Evolutionary conservation across 2,888 invertebrate genomes (phyloP).

Genomic region (Deilephila porcellus): DNA sequence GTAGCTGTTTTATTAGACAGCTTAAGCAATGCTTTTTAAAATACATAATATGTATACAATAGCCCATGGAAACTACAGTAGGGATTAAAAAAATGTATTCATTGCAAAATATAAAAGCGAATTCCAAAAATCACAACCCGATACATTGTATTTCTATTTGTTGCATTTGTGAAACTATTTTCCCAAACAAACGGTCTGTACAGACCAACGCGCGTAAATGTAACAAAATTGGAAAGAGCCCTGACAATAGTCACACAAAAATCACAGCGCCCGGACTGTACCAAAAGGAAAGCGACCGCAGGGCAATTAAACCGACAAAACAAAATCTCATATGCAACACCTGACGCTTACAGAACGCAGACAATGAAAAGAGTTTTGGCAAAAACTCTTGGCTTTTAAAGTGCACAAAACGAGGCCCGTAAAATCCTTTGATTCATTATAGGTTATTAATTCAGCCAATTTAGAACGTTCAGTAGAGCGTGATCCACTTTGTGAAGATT

Average conservation of each 20-base stretch:
- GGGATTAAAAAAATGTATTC: too few species aligned
- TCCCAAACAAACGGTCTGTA: not conserved
- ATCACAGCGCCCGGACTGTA: not conserved
- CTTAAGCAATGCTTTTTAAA: not conserved
- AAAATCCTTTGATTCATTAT: conserved; percentile 47
- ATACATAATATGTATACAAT: too few species aligned
- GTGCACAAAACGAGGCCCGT: conserved; percentile 40
- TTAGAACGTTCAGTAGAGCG: conserved; percentile 40
- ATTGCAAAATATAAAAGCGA: too few species aligned
- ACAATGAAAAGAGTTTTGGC: not conserved
- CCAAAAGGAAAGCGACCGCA: not conserved
- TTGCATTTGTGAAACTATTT: too few species aligned
- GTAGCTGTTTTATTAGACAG: not conserved
- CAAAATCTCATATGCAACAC: conserved; percentile 2
- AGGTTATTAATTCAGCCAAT: conserved; percentile 48
- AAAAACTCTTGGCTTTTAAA: conserved; percentile 15
- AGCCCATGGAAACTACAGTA: too few species aligned
- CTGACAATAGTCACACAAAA: not conserved
- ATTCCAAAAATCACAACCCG: too few species aligned
- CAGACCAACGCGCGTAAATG: not conserved
- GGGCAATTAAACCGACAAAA: not conserved
- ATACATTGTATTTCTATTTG: too few species aligned
- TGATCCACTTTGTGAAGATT: conserved; percentile 44
- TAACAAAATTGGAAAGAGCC: not conserved
- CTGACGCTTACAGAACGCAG: not conserved